Evolutionary conservation across 2,888 invertebrate genomes (phyloP).

Genomic region (Coremacera marginata): DNA sequence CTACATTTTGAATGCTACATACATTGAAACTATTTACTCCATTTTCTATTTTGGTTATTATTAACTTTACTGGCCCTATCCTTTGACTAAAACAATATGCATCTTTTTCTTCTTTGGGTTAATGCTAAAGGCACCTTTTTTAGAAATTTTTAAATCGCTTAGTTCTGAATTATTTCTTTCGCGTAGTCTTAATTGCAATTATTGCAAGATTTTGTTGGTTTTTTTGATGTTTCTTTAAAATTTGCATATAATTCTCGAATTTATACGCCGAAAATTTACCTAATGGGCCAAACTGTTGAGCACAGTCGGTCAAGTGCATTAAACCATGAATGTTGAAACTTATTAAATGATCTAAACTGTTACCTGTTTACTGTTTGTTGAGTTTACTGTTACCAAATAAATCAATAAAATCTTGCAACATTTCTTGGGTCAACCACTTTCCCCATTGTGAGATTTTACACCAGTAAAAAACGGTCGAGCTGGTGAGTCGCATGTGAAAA

Average conservation of each 20-base stretch:
- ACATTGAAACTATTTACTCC: conserved; percentile 20
- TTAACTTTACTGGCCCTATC: conserved; percentile 12
- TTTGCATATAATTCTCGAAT: conserved; percentile 39
- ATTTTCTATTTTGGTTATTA: neutral
- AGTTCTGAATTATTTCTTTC: conserved; percentile 26
- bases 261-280: conserved; percentile 38
- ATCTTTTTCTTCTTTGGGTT: conserved; percentile 37
- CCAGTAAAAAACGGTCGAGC: conserved; percentile 38
- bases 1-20: conserved; percentile 33
- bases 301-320: neutral
- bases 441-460: conserved; percentile 33
- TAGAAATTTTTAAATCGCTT: conserved; percentile 21
- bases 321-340: conserved; percentile 37
- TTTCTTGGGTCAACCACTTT: conserved; percentile 37
- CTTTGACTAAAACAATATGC: conserved; percentile 33
- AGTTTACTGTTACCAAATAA: conserved; percentile 34
- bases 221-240: conserved; percentile 36
- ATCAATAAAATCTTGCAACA: conserved; percentile 35
- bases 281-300: conserved; percentile 13
- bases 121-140: conserved; percentile 35
- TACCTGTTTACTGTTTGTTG: too few species aligned
- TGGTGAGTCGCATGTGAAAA: conserved; percentile 41
- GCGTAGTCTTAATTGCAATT: too few species aligned
- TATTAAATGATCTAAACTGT: conserved; percentile 39
- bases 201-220: too few species aligned